phyloP scores from a whole-genome alignment of 37 sponge, comb jelly and placozoan species.

The Beroe ovata region DNA sequence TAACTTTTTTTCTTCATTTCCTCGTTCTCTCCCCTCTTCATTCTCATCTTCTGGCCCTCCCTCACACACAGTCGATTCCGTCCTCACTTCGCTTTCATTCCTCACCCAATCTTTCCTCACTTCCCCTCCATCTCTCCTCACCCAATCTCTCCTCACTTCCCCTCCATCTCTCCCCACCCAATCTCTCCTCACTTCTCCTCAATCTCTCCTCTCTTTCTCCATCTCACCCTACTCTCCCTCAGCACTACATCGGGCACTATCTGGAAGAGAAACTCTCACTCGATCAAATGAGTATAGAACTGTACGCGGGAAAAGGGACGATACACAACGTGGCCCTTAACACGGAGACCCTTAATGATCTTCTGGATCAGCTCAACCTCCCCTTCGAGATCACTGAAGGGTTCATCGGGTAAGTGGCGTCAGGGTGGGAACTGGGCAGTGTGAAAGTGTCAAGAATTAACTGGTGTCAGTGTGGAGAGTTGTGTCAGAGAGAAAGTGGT shows the following conservation, averaged over 20 bases:
- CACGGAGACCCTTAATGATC: constrained; percentile 84
- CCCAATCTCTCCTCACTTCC: background rate
- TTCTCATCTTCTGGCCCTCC: background rate
- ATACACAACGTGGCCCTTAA: constrained; percentile 82
- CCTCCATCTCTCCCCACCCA: background rate
- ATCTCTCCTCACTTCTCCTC: background rate
- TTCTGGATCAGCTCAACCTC: constrained; percentile 72
- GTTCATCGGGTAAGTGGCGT: constrained; percentile 67
- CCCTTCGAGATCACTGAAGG: constrained; percentile 79
- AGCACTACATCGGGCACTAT: constrained; percentile 91
- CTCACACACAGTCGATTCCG: background rate
- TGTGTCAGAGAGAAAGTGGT: too few species aligned
- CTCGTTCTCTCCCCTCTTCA: background rate
- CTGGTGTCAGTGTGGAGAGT: too few species aligned
- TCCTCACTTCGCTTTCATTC: background rate
- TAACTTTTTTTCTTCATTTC: background rate
- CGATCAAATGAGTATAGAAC: constrained; percentile 85
- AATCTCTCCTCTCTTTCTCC: background rate
- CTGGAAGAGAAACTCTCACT: constrained; percentile 83
- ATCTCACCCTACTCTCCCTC: background rate
- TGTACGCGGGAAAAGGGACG: constrained; percentile 88
- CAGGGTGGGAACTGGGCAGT: too few species aligned
- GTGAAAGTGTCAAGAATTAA: too few species aligned
- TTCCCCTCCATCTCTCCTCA: background rate
- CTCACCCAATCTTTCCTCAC: background rate